A percentile compares a stretch with the other conserved stretches of the same genome.
Conservation (phyloP, 2,888 invertebrate genomes). For the Ischnura elegans region DNA sequence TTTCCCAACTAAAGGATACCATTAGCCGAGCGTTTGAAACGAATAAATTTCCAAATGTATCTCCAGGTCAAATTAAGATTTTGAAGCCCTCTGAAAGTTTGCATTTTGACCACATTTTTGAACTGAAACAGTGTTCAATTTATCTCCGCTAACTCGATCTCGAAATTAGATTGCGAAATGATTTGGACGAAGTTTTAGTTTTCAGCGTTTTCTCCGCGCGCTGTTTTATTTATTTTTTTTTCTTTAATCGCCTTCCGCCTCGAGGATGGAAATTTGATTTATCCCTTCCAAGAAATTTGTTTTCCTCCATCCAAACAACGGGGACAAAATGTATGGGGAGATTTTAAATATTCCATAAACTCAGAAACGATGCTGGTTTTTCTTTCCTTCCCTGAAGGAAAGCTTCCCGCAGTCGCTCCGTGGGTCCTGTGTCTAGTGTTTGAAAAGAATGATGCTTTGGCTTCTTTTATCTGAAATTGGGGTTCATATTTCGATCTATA, state of each 20-base stretch:
- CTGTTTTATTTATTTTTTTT: neutral
- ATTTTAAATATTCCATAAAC: neutral
- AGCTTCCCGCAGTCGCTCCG: neutral
- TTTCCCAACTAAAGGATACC: too few species aligned
- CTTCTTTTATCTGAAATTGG: too few species aligned
- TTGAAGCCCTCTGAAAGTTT: neutral
- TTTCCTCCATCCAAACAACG: neutral
- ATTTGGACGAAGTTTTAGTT: neutral
- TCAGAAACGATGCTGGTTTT: neutral
- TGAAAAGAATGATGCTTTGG: neutral
- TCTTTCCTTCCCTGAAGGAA: neutral
- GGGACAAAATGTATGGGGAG: neutral
- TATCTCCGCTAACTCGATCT: neutral
- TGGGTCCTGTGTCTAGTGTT: neutral
- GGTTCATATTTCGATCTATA: too few species aligned
- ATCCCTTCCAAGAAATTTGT: neutral
- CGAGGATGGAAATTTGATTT: neutral
- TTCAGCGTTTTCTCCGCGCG: neutral
- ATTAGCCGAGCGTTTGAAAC: too few species aligned
- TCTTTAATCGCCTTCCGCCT: neutral
- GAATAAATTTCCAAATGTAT: neutral
- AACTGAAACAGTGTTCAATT: neutral
- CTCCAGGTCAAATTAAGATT: neutral
- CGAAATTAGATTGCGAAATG: neutral
- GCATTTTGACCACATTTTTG: neutral